Evolutionary conservation across 2,888 invertebrate species (phyloP).

Genomic region (Drosophila incognita): DNA sequence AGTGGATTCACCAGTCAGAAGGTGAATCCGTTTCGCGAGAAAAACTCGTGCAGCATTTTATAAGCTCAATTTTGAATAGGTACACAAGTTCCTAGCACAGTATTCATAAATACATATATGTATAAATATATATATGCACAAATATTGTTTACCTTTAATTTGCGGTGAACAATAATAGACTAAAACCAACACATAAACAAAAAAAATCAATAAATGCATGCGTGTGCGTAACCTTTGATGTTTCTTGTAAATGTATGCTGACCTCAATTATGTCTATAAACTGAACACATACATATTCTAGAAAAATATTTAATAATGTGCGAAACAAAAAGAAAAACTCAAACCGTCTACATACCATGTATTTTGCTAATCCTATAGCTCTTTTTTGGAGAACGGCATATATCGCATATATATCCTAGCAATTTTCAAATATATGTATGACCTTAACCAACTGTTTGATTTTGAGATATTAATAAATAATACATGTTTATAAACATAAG

Average conservation of each 20-base stretch:
- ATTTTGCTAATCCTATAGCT: conserved; percentile 76
- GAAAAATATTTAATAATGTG: conserved; percentile 54
- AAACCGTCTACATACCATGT: conserved; percentile 73
- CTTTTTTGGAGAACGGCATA: conserved; percentile 71
- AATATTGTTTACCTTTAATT: conserved; percentile 47
- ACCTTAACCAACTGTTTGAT: conserved; percentile 58
- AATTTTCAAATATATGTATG: conserved; percentile 48
- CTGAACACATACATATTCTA: conserved; percentile 62
- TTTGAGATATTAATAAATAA: conserved; percentile 58
- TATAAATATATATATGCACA: conserved; percentile 31
- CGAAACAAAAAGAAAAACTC: conserved; percentile 29
- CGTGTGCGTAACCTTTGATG: conserved; percentile 62
- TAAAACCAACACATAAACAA: conserved; percentile 21
- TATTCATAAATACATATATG: conserved; percentile 55
- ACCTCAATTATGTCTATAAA: conserved; percentile 81
- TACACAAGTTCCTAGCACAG: conserved; percentile 63
- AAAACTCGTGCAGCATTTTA: conserved; percentile 93
- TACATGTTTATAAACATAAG: background rate
- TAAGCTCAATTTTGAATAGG: conserved; percentile 85
- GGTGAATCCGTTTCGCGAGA: conserved; percentile 97
- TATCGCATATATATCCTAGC: conserved; percentile 17
- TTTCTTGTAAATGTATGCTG: conserved; percentile 69
- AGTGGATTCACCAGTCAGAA: conserved; percentile 97
- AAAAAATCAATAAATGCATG: conserved; percentile 51
- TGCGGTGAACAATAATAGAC: conserved; percentile 43